Base-by-base conservation (phyloP, 2,797 vertebrate species). In the Mastacembelus armatus region DNA sequence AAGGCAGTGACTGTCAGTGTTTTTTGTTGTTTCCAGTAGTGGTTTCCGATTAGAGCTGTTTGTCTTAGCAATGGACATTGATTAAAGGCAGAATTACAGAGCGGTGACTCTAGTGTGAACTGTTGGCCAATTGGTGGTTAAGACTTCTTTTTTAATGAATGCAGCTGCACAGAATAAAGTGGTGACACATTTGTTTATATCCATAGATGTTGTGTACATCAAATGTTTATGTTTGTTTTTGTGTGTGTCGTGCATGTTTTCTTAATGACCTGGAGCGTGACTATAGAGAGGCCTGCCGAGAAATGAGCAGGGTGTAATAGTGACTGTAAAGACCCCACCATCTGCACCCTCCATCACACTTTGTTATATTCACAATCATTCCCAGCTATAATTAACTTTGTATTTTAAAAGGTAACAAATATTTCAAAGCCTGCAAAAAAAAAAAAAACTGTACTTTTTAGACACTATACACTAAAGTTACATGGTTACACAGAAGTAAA, bases 131-230 rank as follows among this genome's bases (percentile, higher is more conserved):
- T 56, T 71, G 42, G 59, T 62, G 69, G 71, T 87, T 67, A 59
- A 22, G 49, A 36, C 57, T 52, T 45, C 12, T 3, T n/a, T 39
- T 70, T 69, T 80, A 84, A 82, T 76, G 73, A 81, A 63, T 14
- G 72, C 78, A 74, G 79, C 83, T 77, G 79, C 68, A 57, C 11
- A 1, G 36, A 81, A 72, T 63, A 72, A 77, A 83, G 66, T 5
- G 47, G 57, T 79, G 82, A 81, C 71, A 77, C 68, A 84, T 82
- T 81, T 78, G 69, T 81, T 79, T 75, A 74, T 54, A 44, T 77
- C 71, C 29, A 57, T 36, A 54, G 58, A 64, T 59, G 61, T 43
- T 57, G 19, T 51, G 35, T 35, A 45, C 8, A 21, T 66, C 44
- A 52, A 64, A 63, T 29, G 56, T 65, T 32, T 35, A 6, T 60